These are phyloP conservation scores for Camponotus fellah DNA, from an alignment of 2,888 invertebrate species.

Conservation along the genomic window DNA sequence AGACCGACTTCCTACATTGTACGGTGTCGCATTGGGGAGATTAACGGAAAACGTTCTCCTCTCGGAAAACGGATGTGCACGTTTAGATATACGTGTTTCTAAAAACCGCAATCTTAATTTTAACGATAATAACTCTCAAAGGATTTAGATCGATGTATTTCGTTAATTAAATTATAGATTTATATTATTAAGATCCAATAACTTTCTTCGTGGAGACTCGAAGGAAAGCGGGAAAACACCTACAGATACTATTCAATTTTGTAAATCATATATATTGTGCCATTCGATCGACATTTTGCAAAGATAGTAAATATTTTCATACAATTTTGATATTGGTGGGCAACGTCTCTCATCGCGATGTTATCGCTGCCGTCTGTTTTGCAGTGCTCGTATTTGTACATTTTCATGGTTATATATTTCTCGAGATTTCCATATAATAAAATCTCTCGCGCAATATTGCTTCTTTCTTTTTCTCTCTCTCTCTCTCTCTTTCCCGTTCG, in stretches of 20 bases:
- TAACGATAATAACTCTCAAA: not conserved
- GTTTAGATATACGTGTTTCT: not conserved
- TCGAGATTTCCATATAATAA: constrained; percentile 70
- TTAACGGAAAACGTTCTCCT: constrained; percentile 46
- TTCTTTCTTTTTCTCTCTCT: not conserved
- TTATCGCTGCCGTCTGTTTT: constrained; percentile 70
- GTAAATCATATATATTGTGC: not conserved
- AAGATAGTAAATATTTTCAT: constrained; percentile 6
- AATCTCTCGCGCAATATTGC: constrained; percentile 66
- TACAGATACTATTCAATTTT: not conserved
- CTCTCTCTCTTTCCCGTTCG: constrained; percentile 21
- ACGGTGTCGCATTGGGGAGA: constrained; percentile 38
- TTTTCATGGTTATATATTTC: constrained; percentile 72
- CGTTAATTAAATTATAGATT: not conserved
- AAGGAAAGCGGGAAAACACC: not conserved
- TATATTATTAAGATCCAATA: not conserved
- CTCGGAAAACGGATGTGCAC: constrained; percentile 14
- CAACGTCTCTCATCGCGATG: constrained; percentile 59
- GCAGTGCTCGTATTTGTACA: constrained; percentile 68
- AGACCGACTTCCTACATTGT: constrained; percentile 48
- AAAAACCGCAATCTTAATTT: constrained; percentile 4
- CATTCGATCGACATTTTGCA: constrained; percentile 22
- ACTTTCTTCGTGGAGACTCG: not conserved
- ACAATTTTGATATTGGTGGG: not conserved
- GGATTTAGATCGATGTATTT: not conserved